Evolutionary conservation across 2,113 vertebrate species (phyloP).

Genomic region (Oryctolagus cuniculus): DNA sequence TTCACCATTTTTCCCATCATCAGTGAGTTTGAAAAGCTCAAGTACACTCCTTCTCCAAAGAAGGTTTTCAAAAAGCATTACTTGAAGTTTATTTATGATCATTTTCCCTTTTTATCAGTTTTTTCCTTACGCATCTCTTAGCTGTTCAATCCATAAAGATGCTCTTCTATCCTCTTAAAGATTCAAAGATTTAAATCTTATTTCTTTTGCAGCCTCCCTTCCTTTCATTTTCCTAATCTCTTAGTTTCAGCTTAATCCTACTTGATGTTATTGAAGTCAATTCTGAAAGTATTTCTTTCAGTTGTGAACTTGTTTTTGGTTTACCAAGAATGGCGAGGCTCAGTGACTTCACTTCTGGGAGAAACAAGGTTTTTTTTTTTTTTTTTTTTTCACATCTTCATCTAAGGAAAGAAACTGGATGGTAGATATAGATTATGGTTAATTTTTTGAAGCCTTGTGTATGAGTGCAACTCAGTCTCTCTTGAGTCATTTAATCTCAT

Average conservation of each 20-base stretch:
- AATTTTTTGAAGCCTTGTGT: background rate
- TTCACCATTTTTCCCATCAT: background rate
- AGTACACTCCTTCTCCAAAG: background rate
- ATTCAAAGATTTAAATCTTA: background rate
- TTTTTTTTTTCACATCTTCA: background rate
- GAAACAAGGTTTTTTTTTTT: background rate
- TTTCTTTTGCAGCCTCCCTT: background rate
- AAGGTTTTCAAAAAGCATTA: conserved; percentile 12
- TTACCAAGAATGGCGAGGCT: background rate
- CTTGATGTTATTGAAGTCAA: background rate
- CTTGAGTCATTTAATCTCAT: background rate
- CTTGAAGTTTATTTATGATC: background rate
- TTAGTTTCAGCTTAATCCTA: background rate
- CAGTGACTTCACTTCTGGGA: background rate
- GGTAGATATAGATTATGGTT: background rate
- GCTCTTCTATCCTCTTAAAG: background rate
- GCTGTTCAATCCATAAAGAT: background rate
- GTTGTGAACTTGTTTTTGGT: background rate
- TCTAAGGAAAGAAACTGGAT: background rate
- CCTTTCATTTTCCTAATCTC: background rate
- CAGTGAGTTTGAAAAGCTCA: background rate
- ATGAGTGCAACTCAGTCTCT: background rate
- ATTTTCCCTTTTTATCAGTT: background rate
- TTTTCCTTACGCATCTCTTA: background rate
- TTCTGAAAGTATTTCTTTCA: background rate